Conservation (phyloP, 2,888 invertebrate species). For the Allophyes oxyacanthae region DNA sequence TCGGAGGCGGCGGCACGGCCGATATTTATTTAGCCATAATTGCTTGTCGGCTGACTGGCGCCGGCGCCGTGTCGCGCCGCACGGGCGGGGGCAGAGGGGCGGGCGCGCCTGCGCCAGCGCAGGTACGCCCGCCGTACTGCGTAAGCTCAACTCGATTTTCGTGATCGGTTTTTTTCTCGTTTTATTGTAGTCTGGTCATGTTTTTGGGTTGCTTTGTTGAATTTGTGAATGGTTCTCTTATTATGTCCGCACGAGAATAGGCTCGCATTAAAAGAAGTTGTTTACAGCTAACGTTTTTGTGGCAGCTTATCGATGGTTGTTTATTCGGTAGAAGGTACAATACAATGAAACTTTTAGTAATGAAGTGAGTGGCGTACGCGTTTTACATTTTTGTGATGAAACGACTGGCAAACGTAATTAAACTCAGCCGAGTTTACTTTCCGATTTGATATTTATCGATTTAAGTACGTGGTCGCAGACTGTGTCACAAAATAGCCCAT, state of each 20-base stretch:
- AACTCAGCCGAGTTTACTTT: conserved; percentile 48
- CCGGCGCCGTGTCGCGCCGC: conserved; percentile 86
- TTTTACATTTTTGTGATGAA: conserved; percentile 34
- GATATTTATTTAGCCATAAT: conserved; percentile 89
- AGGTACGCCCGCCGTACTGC: conserved; percentile 81
- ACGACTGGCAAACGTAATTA: conserved; percentile 37
- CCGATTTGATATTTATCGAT: conserved; percentile 65
- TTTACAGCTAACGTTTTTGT: conserved; percentile 64
- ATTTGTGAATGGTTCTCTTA: conserved; percentile 83
- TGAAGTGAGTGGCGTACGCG: conserved; percentile 20
- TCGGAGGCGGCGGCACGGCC: conserved; percentile 83
- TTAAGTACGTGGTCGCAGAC: conserved; percentile 65
- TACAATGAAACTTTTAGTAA: conserved; percentile 34
- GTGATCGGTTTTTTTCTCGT: conserved; percentile 81
- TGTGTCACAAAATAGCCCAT: conserved; percentile 70
- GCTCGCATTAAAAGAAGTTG: conserved; percentile 63
- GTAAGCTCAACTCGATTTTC: conserved; percentile 85
- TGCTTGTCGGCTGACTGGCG: conserved; percentile 88
- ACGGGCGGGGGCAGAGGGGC: conserved; percentile 52
- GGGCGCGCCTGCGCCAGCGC: conserved; percentile 71
- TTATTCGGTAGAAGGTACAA: conserved; percentile 40
- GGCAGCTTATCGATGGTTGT: conserved; percentile 50
- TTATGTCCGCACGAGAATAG: conserved; percentile 65
- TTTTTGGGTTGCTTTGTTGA: conserved; percentile 84
- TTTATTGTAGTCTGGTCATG: conserved; percentile 83